Conservation (phyloP, 2,113 vertebrate species). For the Anas platyrhynchos region DNA sequence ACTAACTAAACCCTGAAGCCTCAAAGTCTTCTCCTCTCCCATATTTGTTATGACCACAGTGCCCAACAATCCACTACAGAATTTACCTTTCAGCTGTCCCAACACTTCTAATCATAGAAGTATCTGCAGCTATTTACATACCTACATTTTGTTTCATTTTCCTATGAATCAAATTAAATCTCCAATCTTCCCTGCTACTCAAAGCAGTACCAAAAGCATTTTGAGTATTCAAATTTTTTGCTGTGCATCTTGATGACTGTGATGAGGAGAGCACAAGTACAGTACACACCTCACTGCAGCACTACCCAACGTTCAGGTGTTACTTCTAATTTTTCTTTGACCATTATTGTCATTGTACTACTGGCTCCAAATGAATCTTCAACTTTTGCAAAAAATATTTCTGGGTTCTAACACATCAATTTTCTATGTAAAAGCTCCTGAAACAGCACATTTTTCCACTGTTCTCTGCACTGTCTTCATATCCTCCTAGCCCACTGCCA, state of each 20-base stretch:
- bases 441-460: not conserved
- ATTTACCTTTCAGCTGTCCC: not conserved
- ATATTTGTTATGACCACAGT: not conserved
- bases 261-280: not conserved
- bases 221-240: accelerated
- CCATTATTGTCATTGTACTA: not conserved
- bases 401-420: not conserved
- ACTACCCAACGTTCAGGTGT: not conserved
- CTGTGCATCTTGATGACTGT: not conserved
- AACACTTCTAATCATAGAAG: not conserved
- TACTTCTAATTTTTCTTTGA: not conserved
- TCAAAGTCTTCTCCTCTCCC: not conserved
- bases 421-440: not conserved
- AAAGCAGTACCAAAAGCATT: not conserved
- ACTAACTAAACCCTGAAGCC: not conserved
- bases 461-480: not conserved
- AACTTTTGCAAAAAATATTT: not conserved
- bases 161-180: not conserved
- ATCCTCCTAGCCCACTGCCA: not conserved
- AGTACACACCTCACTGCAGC: not conserved
- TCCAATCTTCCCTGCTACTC: not conserved
- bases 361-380: not conserved
- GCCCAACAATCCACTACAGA: not conserved
- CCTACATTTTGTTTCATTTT: not conserved
- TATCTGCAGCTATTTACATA: accelerated